Evolutionary conservation across 2,888 invertebrate species (phyloP).

Genomic region (Drosophila lutescens): DNA sequence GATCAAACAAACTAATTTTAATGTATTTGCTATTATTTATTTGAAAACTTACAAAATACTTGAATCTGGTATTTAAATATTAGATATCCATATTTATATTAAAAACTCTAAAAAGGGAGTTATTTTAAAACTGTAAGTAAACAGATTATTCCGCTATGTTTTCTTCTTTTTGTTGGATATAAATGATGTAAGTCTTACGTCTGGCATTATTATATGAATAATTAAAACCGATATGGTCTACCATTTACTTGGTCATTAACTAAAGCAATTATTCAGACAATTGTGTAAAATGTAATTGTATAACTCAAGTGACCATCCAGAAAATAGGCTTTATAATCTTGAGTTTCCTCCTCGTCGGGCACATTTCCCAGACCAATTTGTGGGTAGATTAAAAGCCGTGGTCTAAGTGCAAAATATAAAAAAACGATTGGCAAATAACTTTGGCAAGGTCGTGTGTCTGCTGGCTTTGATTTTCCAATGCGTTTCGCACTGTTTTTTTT

Average conservation of each 20-base stretch:
- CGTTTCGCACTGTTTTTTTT: constrained; percentile 81
- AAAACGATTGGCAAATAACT: constrained; percentile 54
- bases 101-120: neutral
- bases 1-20: no score
- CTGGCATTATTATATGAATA: neutral
- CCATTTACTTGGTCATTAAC: constrained; percentile 14
- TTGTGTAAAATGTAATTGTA: constrained; percentile 34
- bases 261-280: constrained; percentile 11
- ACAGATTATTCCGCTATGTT: neutral
- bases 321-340: constrained; percentile 10
- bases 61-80: no score
- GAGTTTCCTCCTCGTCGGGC: constrained; percentile 1
- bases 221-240: constrained; percentile 23
- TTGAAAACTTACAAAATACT: no score
- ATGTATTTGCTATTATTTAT: no score
- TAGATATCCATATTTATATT: no score
- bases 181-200: constrained; percentile 1
- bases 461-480: constrained; percentile 54
- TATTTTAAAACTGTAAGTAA: neutral
- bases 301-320: constrained; percentile 31
- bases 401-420: constrained; percentile 4
- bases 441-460: constrained; percentile 56
- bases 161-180: neutral
- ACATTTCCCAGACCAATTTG: constrained; percentile 37
- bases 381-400: constrained; percentile 3